phyloP scores from a whole-genome alignment of 2,113 vertebrate genomes.

The Prunella himalayana region DNA sequence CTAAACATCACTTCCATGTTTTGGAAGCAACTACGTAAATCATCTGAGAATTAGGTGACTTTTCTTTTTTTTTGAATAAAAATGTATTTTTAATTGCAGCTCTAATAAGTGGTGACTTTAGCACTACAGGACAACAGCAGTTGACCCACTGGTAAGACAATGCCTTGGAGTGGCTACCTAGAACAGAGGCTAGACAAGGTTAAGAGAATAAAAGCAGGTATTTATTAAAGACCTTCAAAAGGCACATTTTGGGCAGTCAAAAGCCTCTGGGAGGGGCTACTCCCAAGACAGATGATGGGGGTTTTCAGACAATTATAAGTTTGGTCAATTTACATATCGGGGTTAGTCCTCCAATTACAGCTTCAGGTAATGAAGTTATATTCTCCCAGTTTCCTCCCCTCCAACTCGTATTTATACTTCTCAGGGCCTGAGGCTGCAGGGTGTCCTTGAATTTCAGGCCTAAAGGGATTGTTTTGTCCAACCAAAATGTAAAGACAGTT shows the following conservation, averaged over 20 bases:
- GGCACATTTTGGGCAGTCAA: neutral
- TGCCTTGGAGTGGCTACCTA: neutral
- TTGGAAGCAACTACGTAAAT: neutral
- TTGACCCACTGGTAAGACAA: fast-evolving
- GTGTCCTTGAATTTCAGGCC: neutral
- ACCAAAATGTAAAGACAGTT: neutral
- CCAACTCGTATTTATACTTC: neutral
- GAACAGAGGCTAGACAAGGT: neutral
- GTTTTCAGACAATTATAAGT: neutral
- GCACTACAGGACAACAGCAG: neutral
- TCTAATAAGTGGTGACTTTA: neutral
- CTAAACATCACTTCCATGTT: neutral
- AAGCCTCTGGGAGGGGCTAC: too few relatives aligned
- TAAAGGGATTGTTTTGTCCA: neutral
- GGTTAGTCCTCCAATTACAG: neutral
- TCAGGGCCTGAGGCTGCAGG: neutral
- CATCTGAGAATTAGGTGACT: neutral
- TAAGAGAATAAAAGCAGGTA: neutral
- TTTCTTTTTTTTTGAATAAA: neutral
- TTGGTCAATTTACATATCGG: neutral
- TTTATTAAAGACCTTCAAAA: neutral
- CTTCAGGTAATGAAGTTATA: neutral
- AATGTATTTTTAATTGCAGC: neutral
- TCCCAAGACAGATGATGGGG: too few relatives aligned
- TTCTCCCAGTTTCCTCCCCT: neutral